Conservation (phyloP, 2,113 vertebrate genomes). For the Desmodus rotundus region DNA sequence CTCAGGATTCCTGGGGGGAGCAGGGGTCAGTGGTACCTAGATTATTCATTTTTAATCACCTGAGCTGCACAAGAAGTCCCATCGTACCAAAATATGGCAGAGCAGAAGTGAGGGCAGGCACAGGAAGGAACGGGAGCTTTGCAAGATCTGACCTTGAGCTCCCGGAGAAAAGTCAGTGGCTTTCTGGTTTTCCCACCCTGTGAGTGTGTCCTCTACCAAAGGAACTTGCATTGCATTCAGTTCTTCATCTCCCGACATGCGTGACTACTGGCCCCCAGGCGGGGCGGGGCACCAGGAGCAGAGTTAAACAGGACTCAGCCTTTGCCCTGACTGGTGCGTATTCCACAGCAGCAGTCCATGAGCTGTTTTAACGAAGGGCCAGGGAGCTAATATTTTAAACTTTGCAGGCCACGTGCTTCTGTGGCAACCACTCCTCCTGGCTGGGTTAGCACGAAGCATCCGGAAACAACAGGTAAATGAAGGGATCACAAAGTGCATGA, state of each 20-base stretch:
- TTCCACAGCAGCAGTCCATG: background rate
- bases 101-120: background rate
- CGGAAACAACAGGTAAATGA: background rate
- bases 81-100: background rate
- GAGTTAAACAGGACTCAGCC: background rate
- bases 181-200: background rate
- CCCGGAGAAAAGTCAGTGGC: background rate
- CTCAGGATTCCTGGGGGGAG: constrained; percentile 7
- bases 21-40: background rate
- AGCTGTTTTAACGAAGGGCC: background rate
- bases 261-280: too few relatives aligned
- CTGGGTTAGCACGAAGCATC: background rate
- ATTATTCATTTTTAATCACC: background rate
- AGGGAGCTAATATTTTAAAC: background rate
- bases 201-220: background rate
- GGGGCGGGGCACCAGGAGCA: background rate
- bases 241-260: background rate
- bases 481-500: background rate
- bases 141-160: background rate
- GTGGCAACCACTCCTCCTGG: background rate
- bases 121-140: background rate
- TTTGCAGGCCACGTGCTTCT: background rate
- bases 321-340: background rate
- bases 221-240: background rate
- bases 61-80: background rate